Evolutionary conservation across 2,888 invertebrate genomes (phyloP).

Genomic region (Limnephilus marmoratus): DNA sequence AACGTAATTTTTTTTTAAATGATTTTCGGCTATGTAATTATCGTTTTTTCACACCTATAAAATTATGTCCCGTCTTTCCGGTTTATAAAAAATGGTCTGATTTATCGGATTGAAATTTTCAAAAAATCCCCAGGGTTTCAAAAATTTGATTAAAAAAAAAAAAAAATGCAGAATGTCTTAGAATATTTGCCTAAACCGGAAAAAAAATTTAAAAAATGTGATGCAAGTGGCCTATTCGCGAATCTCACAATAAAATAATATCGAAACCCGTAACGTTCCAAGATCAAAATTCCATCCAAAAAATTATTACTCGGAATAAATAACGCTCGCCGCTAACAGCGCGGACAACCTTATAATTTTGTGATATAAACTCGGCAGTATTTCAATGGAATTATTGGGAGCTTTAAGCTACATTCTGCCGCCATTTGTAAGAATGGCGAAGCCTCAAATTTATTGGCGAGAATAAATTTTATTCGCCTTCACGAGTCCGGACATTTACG

Average conservation of each 20-base stretch:
- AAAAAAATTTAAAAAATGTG: no score
- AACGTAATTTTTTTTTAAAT: no score
- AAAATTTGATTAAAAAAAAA: no score
- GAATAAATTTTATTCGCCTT: slow-evolving; percentile 47
- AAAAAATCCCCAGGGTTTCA: no score
- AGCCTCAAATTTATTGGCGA: slow-evolving; percentile 45
- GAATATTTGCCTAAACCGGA: no score
- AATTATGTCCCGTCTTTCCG: no score
- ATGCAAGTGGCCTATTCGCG: no score
- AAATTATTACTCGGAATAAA: slow-evolving; percentile 45
- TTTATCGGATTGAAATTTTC: no score
- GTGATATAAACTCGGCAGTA: slow-evolving; percentile 50
- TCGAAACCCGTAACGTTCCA: neutral
- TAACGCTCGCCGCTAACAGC: slow-evolving; percentile 44
- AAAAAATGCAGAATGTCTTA: no score
- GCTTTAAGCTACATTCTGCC: slow-evolving; percentile 48
- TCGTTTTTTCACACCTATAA: no score
- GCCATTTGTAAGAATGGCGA: slow-evolving; percentile 42
- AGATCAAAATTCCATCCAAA: slow-evolving; percentile 35
- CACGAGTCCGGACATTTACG: slow-evolving; percentile 15
- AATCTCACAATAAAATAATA: slow-evolving; percentile 25
- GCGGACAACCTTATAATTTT: slow-evolving; percentile 53
- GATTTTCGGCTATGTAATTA: no score
- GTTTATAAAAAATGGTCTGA: no score
- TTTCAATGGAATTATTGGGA: slow-evolving; percentile 52